These are phyloP conservation scores for Trididemnum clinides DNA, from an alignment of 23 tunicate genomes.

Conservation along the genomic window DNA sequence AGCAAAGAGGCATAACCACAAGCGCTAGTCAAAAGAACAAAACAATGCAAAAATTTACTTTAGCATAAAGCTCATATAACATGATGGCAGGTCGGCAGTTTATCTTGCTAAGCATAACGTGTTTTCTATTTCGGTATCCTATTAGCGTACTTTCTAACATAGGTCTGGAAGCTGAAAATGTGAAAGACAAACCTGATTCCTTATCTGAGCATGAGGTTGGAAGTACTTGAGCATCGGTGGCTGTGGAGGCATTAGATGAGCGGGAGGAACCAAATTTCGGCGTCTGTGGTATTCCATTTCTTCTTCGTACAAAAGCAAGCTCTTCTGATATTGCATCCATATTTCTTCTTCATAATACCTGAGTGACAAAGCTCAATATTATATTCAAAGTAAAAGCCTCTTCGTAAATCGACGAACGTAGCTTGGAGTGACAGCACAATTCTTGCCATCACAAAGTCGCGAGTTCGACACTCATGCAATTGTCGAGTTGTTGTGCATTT, in stretches of 20 bases:
- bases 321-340: constrained; percentile 46
- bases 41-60: too few species aligned
- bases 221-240: constrained; percentile 33
- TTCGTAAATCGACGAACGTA: too few species aligned
- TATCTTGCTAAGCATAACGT: not conserved
- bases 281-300: constrained; percentile 46
- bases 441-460: too few species aligned
- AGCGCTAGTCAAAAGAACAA: too few species aligned
- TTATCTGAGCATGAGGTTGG: constrained; percentile 20
- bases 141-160: too few species aligned
- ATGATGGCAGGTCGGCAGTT: not conserved
- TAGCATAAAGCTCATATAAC: too few species aligned
- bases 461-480: too few species aligned
- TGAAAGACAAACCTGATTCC: not conserved
- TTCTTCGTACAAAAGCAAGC: constrained; percentile 44
- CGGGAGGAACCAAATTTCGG: constrained; percentile 23
- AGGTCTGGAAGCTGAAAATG: too few species aligned
- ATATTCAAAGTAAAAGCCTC: not conserved
- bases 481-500: too few species aligned
- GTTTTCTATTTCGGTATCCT: too few species aligned
- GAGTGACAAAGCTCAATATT: not conserved
- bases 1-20: too few species aligned
- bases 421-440: too few species aligned
- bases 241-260: constrained; percentile 41
- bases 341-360: constrained; percentile 58